Conservation (phyloP, 2,797 vertebrate species). For the Gymnodraco acuticeps region DNA sequence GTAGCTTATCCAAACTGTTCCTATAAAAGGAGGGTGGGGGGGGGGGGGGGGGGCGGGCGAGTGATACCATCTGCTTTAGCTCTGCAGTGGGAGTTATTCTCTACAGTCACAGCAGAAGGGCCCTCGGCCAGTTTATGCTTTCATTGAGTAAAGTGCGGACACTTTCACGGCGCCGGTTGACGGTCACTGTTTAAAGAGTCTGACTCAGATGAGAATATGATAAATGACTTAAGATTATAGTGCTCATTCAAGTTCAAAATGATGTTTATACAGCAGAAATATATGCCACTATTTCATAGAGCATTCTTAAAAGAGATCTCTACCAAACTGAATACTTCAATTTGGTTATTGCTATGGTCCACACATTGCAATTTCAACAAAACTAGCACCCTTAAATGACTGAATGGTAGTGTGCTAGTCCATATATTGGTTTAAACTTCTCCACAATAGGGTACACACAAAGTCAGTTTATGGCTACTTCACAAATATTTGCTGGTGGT, state of each 20-base stretch:
- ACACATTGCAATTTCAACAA: too few species aligned
- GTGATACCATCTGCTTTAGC: constrained; percentile 79
- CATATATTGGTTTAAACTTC: too few species aligned
- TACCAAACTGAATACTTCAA: too few species aligned
- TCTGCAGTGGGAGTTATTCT: constrained; percentile 33
- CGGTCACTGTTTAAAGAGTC: constrained; percentile 16
- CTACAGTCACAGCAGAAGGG: constrained; percentile 27
- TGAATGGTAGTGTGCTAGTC: too few species aligned
- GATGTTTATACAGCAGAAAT: constrained; percentile 7
- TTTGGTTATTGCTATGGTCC: too few species aligned
- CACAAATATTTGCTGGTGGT: background rate
- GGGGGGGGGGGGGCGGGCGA: constrained; percentile 49
- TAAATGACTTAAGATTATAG: constrained; percentile 8
- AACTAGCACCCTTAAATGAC: too few species aligned
- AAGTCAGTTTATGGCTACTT: too few species aligned
- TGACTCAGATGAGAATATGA: constrained; percentile 28
- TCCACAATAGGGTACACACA: too few species aligned
- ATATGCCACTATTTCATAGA: background rate
- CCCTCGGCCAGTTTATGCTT: constrained; percentile 34
- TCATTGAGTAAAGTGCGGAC: constrained; percentile 33
- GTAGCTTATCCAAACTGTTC: constrained; percentile 71
- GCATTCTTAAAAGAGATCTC: too few species aligned
- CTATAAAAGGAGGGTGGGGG: constrained; percentile 19
- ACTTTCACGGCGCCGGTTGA: background rate
- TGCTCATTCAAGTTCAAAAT: background rate